Conservation (phyloP, 1,140 invertebrate genomes). For the Gryllus bimaculatus region DNA sequence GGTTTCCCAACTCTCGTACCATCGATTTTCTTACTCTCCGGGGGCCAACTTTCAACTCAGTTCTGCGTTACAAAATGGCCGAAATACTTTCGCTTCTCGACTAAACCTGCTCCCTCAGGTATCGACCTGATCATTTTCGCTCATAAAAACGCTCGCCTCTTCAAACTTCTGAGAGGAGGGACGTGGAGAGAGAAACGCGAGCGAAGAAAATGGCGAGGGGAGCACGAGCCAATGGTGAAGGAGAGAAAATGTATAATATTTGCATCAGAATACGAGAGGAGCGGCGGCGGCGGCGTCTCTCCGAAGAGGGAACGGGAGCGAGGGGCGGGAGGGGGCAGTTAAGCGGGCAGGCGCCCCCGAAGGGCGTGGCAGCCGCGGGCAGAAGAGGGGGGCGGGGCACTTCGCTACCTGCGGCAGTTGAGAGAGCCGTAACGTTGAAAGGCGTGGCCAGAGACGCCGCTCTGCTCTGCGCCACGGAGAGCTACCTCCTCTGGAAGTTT, state of each 20-base stretch:
- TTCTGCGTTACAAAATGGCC: not conserved
- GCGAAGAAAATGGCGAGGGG: not conserved
- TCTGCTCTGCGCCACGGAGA: not conserved
- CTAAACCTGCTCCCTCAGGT: conserved; percentile 1
- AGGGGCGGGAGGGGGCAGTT: not conserved
- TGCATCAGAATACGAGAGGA: not conserved
- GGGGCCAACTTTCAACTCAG: not conserved
- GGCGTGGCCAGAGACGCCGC: no score
- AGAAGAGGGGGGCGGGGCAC: no score
- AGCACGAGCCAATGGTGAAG: not conserved
- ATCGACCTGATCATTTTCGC: not conserved
- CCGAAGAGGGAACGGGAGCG: not conserved
- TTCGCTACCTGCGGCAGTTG: not conserved
- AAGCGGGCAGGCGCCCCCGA: not conserved
- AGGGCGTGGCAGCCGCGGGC: not conserved
- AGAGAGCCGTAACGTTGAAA: not conserved
- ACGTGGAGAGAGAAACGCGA: not conserved
- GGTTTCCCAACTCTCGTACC: not conserved
- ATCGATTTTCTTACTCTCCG: not conserved
- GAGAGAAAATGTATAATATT: not conserved
- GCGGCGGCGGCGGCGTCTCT: no score
- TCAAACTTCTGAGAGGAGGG: not conserved
- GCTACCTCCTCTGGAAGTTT: not conserved
- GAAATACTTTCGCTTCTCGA: not conserved
- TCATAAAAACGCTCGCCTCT: not conserved